Evolutionary conservation across 2,888 invertebrate genomes (phyloP), one percentile per base, ranked within the genome.

Genomic region (Drosophila nr. medialis): DNA sequence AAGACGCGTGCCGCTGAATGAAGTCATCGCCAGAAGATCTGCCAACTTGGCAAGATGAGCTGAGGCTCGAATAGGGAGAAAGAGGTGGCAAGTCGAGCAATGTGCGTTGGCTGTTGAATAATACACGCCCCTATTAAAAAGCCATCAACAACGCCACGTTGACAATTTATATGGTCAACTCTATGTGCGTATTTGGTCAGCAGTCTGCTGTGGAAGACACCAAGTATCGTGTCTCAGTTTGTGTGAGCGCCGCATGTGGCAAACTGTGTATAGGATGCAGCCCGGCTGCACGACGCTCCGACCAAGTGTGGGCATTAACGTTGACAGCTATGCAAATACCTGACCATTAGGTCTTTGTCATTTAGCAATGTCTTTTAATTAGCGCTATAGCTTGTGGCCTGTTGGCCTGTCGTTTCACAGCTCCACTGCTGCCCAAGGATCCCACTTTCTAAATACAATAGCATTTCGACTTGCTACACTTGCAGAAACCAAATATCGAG

Each of bases 281-380:
- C 7, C 45, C 1, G 15, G 55, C 27, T 18, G 64, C 66, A 54
- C 66, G 78, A 62, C 65, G 70, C 64, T 38, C 67, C 81, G 72
- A 70, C 83, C 89, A 84, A 84, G 83, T 84, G 84, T 89, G 89
- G 89, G 89, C 85, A 87, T 89, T 84, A 79, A 62, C 82, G 86
- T 65, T 87, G 89, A 89, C 88, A 87, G 82, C 88, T 87, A 85
- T 85, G 84, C 84, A 89, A 85, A 85, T 85, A 88, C 69, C 66
- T 81, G 76, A 76, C 90, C 90, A 85, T 85, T 85, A 85, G 84
- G 85, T 84, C 88, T 88, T 89, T 85, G 90, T 76, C 84, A 89
- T 79, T 85, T 89, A 84, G 90, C 85, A 81, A 84, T 84, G 85
- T 87, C 90, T 87, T 89, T 87, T 85, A 85, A 85, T 85, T 85